Evolutionary conservation across 2,888 invertebrate genomes (phyloP), one percentile per base, ranked within the genome.

Genomic region (Lucinisca nassula): DNA sequence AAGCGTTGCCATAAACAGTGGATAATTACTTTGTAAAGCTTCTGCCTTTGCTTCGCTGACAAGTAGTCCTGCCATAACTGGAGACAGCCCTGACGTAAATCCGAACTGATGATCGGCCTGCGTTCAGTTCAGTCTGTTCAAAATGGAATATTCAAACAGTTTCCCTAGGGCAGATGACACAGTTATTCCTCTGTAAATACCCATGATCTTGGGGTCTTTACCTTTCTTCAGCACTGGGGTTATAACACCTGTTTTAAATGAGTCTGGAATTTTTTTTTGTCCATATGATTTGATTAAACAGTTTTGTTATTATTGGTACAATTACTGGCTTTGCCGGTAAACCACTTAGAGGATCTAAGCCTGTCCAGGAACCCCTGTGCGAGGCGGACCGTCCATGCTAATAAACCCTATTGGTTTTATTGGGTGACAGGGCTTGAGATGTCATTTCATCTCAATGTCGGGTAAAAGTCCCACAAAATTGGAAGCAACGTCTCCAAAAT

Each of bases 141-240:
- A 24, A 12, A 74, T 3, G 17, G 74, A 12, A 37, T 40, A 49
- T 17, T 74, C 74, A 24, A 74, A 74, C 10, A 74, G 49, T 17
- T 74, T 74, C 32, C 74, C 30, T 2, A 74, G 6, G 17, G 35
- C n/a, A 8, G 74, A 27, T 21, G 74, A 45, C 14, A 74, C 45
- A 14, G 74, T 74, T 6, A 74, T 74, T 2, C 74, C 74, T n/a
- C 74, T 38, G 30, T 74, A 74, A 35, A 45, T 74, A 14, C 35
- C 40, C 74, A 74, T 27, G 2, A 27, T 4, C 10, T 40, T 45
- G 1, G 74, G 12, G n/a, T 74, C 74, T 30, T 74, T 74, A 14
- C 74, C 38, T 61, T 74, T 74, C 38, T 74, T 74, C 17, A 74
- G 24, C 8, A 74, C 74, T 27, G 74, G 38, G 45, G 74, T 74